A percentile compares a stretch with the other conserved stretches of the same genome.
These are phyloP conservation scores for Vespertilio murinus DNA, from an alignment of 2,797 vertebrate genomes.

Conservation along the genomic window DNA sequence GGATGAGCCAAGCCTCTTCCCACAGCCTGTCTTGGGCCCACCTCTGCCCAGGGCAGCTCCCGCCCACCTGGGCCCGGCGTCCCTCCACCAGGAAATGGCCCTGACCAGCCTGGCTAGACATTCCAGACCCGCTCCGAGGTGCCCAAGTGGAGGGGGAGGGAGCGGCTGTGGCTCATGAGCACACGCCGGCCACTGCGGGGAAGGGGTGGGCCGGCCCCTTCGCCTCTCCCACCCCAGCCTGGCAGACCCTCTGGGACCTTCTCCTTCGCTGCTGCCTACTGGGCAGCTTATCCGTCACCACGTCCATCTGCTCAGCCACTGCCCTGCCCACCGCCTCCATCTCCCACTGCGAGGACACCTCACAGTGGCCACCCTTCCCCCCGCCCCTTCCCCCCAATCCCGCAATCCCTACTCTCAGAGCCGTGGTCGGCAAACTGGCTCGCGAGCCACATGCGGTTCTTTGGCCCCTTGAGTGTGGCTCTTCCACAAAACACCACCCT, in stretches of 20 bases:
- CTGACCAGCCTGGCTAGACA: not conserved
- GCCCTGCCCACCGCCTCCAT: not conserved
- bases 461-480: no score
- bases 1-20: not conserved
- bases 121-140: not conserved
- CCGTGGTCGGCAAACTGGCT: no score
- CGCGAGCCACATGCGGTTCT: no score
- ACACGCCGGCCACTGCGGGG: not conserved
- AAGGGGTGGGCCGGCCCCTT: not conserved
- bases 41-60: not conserved
- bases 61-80: not conserved
- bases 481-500: no score
- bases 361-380: not conserved
- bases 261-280: not conserved
- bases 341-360: not conserved
- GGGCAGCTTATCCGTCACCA: no score
- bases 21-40: not conserved
- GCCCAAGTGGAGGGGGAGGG: not conserved
- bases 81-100: not conserved
- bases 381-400: accelerated
- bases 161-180: not conserved
- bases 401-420: not conserved
- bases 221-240: not conserved
- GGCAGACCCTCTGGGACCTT: not conserved
- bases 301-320: not conserved